Percentiles rank a stretch among this genome's conserved stretches.
Evolutionary conservation across 2,113 vertebrate species (phyloP).

Genomic region (Pelmatolapia mariae): DNA sequence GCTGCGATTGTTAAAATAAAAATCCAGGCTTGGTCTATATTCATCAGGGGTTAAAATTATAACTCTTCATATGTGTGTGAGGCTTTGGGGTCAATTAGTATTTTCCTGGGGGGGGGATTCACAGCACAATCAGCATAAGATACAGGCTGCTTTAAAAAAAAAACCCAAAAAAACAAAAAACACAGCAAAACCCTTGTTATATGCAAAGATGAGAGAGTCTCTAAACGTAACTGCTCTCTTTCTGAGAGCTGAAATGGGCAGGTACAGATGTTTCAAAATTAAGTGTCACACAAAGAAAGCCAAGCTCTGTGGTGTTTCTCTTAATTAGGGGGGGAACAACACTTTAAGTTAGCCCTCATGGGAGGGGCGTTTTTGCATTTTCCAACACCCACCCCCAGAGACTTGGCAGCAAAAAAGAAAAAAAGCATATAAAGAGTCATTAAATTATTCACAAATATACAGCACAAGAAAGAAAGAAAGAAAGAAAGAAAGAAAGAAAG

Average conservation of each 20-base stretch:
- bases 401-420: constrained; percentile 35
- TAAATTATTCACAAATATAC: constrained; percentile 66
- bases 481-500: constrained; percentile 4
- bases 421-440: constrained; percentile 50
- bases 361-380: constrained; percentile 57
- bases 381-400: constrained; percentile 43
- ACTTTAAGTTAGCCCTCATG: constrained; percentile 55
- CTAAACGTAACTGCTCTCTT: not conserved
- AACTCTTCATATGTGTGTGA: constrained; percentile 46
- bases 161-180: not conserved
- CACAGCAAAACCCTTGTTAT: constrained; percentile 28
- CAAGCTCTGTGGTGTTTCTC: constrained; percentile 29
- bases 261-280: constrained; percentile 28
- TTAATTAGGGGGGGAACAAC: constrained; percentile 55
- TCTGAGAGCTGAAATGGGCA: not conserved
- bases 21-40: constrained; percentile 48
- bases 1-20: constrained; percentile 31
- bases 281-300: constrained; percentile 30
- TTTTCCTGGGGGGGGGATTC: constrained; percentile 52
- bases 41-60: constrained; percentile 45
- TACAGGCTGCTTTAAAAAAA: not conserved
- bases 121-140: constrained; percentile 46
- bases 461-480: not conserved
- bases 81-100: constrained; percentile 63
- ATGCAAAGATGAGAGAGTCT: constrained; percentile 19